phyloP scores from a whole-genome alignment of 2,888 invertebrate species.

The Melitaea athalia region DNA sequence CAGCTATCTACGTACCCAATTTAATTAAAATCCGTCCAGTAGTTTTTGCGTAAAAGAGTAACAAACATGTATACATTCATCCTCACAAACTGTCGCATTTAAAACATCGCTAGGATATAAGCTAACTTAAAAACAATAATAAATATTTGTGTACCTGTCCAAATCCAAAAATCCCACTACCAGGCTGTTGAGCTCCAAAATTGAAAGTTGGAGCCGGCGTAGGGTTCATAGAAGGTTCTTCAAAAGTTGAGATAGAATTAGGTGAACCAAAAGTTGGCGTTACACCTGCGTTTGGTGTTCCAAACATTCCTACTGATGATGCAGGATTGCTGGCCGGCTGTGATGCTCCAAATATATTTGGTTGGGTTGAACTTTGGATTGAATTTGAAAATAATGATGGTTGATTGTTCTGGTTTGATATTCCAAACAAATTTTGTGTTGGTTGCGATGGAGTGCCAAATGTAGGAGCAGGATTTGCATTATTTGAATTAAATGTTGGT shows the following conservation, averaged over 20 bases:
- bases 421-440: slow-evolving; percentile 56
- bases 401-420: slow-evolving; percentile 50
- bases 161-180: slow-evolving; percentile 62
- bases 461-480: slow-evolving; percentile 34
- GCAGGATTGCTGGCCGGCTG: slow-evolving; percentile 45
- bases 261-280: slow-evolving; percentile 53
- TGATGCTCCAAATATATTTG: slow-evolving; percentile 55
- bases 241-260: slow-evolving; percentile 51
- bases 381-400: slow-evolving; percentile 54
- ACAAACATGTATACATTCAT: too few relatives aligned
- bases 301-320: slow-evolving; percentile 54
- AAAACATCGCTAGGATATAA: background rate
- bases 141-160: slow-evolving; percentile 56
- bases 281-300: slow-evolving; percentile 46
- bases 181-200: slow-evolving; percentile 55
- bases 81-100: too few relatives aligned
- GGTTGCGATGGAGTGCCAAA: slow-evolving; percentile 48
- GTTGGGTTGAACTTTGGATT: slow-evolving; percentile 46
- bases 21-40: too few relatives aligned
- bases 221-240: slow-evolving; percentile 43
- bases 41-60: too few relatives aligned
- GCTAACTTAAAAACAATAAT: background rate
- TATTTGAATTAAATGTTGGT: slow-evolving; percentile 47
- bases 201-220: slow-evolving; percentile 53
- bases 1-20: too few relatives aligned